Base-by-base conservation (phyloP, 2,113 vertebrate genomes). In the Hypomesus transpacificus region DNA sequence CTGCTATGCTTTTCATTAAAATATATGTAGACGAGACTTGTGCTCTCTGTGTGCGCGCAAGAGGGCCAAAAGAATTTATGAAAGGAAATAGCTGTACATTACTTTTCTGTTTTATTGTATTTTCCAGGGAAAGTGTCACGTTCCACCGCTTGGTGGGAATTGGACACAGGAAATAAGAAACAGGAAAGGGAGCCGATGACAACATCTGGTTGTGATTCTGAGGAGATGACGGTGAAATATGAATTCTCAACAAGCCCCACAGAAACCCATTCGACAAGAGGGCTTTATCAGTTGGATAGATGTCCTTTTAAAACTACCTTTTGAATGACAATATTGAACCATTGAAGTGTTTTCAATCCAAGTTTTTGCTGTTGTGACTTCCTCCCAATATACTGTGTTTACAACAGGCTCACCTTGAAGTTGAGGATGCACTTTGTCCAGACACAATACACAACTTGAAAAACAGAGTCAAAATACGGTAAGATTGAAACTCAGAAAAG, bases 61-160 rank as follows among this genome's bases (percentile, higher is more conserved):
- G 79, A 86, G 77, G 65, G 67, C 77, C 77, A 54, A 60, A 75
- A 80, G 85, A 89, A 92, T 91, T 91, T 92, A 91, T 92, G 87
- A 84, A 91, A 78, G 90, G 89, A 92, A 90, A 90, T 78, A 74
- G 78, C 86, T 87, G 83, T 80, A 75, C 80, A 66, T 82, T 71
- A 88, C 87, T 83, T 79, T 67, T 81, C 74, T 78, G 69, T 84
- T 92, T 91, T 89, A 92, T 91, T 81, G 81, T 85, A 89, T 90
- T 91, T 92, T 91, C 90, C 89, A 88, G 83, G 80, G 81, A 85
- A 90, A 87, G 90, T 88, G 91, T 92, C 91, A 88, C 83, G 86
- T 92, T 91, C 80, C 88, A 81, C 74, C n/a, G 52, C 80, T 86
- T 69, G 79, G 74, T 90, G 90, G 88, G 90, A 91, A 87, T 88